Evolutionary conservation across 2,888 invertebrate genomes (phyloP), one percentile per base, ranked within the genome.

Genomic region (Zootermopsis nevadensis): DNA sequence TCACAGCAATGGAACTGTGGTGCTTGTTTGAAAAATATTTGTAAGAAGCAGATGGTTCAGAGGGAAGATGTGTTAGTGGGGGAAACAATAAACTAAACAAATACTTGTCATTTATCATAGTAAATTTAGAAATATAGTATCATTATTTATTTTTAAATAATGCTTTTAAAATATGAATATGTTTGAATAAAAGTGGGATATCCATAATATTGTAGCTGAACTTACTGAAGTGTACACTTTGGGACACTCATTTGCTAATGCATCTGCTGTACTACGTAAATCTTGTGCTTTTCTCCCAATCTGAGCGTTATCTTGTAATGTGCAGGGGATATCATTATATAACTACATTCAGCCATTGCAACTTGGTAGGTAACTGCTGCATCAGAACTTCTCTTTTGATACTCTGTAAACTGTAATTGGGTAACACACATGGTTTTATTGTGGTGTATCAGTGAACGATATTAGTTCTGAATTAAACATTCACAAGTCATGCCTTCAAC

Each of bases 71-170:
- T 27, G 60, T 60, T 27, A 60, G 60, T 60, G 60, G n/a, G 27
- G 60, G n/a, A 27, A 60, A 60, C 60, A 60, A n/a, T 60, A 48
- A 48, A 48, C 7, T 15, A 60, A 27, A 27, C n/a, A 76, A 27
- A 35, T 72, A 79, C 31, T 80, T 83, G 79, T 83, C 48, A 69
- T 67, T 79, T 79, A 27, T 83, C 55, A 66, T 77, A 77, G 53
- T 77, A 66, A 77, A 66, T 38, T 66, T 82, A 82, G 82, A 66
- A 31, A 82, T 77, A 77, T 77, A 60, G 67, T 38, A 69, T 42
- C 66, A 31, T 82, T 82, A 77, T 82, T 82, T 82, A 82, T 82
- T 82, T 82, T 77, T n/a, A 60, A 60, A 60, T 27, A 60, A 27
- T 31, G 33, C 55, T 31, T 77, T 76, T 53, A 48, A 74, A 53